A percentile compares a stretch with the other conserved stretches of the same genome.
Evolutionary conservation across 2,888 invertebrate species (phyloP).

Genomic region (Melieria picta): DNA sequence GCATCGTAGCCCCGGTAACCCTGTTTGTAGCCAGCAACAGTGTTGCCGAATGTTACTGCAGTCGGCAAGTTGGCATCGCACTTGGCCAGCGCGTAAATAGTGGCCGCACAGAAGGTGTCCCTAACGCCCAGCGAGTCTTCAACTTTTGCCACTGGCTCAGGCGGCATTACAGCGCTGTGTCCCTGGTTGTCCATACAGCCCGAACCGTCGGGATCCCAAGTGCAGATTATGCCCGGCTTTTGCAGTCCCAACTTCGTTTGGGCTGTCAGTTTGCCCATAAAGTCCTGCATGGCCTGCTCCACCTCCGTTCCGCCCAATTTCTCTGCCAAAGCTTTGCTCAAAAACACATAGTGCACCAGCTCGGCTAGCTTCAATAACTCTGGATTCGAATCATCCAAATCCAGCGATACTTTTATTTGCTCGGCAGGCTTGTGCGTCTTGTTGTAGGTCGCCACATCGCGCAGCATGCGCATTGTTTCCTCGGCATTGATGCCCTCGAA

Average conservation of each 20-base stretch:
- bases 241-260: not conserved
- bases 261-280: constrained; percentile 53
- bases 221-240: constrained; percentile 57
- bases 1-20: constrained; percentile 67
- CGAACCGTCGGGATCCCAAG: constrained; percentile 65
- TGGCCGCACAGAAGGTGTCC: constrained; percentile 73
- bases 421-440: constrained; percentile 25
- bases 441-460: constrained; percentile 67
- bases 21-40: constrained; percentile 72
- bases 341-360: constrained; percentile 70
- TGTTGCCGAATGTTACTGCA: constrained; percentile 71
- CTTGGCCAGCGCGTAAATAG: constrained; percentile 68
- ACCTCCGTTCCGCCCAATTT: constrained; percentile 68
- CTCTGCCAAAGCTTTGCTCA: constrained; percentile 74
- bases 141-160: constrained; percentile 60
- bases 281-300: constrained; percentile 67
- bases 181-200: constrained; percentile 68
- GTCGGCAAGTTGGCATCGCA: constrained; percentile 61
- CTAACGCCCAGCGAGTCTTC: constrained; percentile 76
- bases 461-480: constrained; percentile 70
- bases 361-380: constrained; percentile 68
- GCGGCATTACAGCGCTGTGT: constrained; percentile 60
- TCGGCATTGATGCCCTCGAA: constrained; percentile 72
- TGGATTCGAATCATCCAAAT: constrained; percentile 70
- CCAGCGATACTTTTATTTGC: constrained; percentile 69